phyloP scores from a whole-genome alignment of 1,140 invertebrate species.

The Pogonus chalceus region DNA sequence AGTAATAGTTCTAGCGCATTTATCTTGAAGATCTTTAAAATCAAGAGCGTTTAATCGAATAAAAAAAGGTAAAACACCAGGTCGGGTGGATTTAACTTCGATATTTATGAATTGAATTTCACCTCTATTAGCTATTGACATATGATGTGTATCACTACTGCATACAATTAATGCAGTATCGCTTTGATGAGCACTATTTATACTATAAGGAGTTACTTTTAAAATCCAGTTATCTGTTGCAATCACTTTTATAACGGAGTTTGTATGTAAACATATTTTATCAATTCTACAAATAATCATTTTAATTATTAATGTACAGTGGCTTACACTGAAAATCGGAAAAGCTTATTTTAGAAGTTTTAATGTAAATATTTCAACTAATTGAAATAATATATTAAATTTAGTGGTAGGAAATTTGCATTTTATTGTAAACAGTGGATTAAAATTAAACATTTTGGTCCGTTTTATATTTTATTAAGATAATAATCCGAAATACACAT shows the following conservation, averaged over 20 bases:
- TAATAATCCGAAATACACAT: too few relatives aligned
- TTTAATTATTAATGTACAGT: too few relatives aligned
- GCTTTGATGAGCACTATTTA: slow-evolving; percentile 65
- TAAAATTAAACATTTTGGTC: too few relatives aligned
- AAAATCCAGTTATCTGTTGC: slow-evolving; percentile 85
- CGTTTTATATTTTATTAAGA: too few relatives aligned
- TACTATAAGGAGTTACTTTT: slow-evolving; percentile 64
- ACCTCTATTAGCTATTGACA: slow-evolving; percentile 50
- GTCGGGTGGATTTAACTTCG: slow-evolving; percentile 53
- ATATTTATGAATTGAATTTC: slow-evolving; percentile 74
- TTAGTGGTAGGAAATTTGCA: too few relatives aligned
- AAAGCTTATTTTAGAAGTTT: too few relatives aligned
- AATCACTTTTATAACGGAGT: slow-evolving; percentile 57
- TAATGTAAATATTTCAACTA: slow-evolving; percentile 2
- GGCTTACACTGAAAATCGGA: too few relatives aligned
- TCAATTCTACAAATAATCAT: slow-evolving; percentile 53
- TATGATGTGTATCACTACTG: slow-evolving; percentile 60
- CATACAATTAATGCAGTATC: slow-evolving; percentile 65
- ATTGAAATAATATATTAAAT: too few relatives aligned
- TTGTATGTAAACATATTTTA: slow-evolving; percentile 62
- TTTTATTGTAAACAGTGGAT: too few relatives aligned
- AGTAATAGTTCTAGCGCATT: slow-evolving; percentile 58
- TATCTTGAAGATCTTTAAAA: slow-evolving; percentile 69
- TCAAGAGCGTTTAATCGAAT: slow-evolving; percentile 68
- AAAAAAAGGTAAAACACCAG: slow-evolving; percentile 45